Conservation (phyloP, 2,113 vertebrate species). For the Mustelus asterias region DNA sequence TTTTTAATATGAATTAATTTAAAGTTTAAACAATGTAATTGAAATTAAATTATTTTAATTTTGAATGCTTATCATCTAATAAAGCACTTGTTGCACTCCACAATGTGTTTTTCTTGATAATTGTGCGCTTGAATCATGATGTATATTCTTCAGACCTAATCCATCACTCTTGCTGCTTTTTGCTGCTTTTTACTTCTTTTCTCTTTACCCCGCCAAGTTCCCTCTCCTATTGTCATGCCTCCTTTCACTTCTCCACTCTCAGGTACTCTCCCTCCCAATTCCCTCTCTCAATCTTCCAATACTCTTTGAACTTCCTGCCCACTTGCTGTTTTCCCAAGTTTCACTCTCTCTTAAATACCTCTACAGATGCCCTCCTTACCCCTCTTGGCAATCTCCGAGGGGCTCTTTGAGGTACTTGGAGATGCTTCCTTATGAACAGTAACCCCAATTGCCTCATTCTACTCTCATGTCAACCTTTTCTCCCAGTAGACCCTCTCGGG, state of each 20-base stretch:
- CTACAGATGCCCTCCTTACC: neutral
- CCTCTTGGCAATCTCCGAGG: neutral
- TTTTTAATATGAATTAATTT: slow-evolving; percentile 10
- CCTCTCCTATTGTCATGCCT: neutral
- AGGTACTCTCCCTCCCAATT: neutral
- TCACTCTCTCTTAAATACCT: no score
- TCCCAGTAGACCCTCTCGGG: neutral
- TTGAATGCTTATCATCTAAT: slow-evolving; percentile 11
- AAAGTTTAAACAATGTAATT: slow-evolving; percentile 20
- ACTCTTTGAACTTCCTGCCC: neutral
- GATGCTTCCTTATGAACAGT: neutral
- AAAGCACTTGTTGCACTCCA: neutral
- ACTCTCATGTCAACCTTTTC: neutral
- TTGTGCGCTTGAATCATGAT: neutral
- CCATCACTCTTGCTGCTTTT: neutral
- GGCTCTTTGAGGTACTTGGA: neutral
- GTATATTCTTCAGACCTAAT: neutral
- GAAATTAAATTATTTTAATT: slow-evolving; percentile 20
- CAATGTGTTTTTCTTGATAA: neutral
- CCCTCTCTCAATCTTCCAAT: neutral
- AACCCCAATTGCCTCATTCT: neutral
- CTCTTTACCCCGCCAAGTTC: neutral
- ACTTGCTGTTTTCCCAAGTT: neutral
- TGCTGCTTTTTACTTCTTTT: neutral
- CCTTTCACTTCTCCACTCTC: neutral